Base-by-base conservation (phyloP, 2,113 vertebrate genomes). In the Lagopus muta region DNA sequence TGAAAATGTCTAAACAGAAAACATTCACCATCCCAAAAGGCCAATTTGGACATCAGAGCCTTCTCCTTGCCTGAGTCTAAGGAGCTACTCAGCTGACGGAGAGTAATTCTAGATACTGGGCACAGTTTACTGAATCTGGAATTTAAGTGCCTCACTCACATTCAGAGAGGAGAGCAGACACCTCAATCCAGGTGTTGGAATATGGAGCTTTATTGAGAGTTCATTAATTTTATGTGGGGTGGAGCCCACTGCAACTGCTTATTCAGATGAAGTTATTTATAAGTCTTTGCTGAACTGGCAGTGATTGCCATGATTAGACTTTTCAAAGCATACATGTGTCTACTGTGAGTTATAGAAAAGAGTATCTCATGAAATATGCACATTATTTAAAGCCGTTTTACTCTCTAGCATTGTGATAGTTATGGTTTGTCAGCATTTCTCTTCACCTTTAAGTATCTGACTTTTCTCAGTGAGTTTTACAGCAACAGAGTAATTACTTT, bases 261-360 rank as follows among this genome's bases (percentile, higher is more conserved):
- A 92, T 89, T 62, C 67, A 94, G 62, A 92, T 92, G 47, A 86
- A 85, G 81, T 65, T 91, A 90, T 69, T 81, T 92, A 91, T 96
- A 96, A 93, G 94, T 57, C 30, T 83, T 74, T 94, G 82, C 72
- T 91, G 75, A 94, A 94, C 76, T 94, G 52, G 86, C 69, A 93
- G 75, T 78, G 50, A 87, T 74, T 85, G 42, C 55, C 34, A 57
- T 75, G 73, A 94, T 92, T 92, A 89, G 75, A 91, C 66, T 90
- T 92, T 88, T 80, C 85, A 72, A 88, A 85, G 72, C 64, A 86
- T 40, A 79, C 52, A 47, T 12, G 2, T 94, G 94, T 92, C 64
- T 65, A 77, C 28, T 88, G 85, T 52, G 79, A 92, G 57, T 89
- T 92, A 91, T 81, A 71, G 67, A 95, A 92, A 92, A 92, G 17